Percentiles rank a stretch among this genome's conserved stretches.
Evolutionary conservation across 2,888 invertebrate species (phyloP).

Genomic region (Sphecodes monilicornis): DNA sequence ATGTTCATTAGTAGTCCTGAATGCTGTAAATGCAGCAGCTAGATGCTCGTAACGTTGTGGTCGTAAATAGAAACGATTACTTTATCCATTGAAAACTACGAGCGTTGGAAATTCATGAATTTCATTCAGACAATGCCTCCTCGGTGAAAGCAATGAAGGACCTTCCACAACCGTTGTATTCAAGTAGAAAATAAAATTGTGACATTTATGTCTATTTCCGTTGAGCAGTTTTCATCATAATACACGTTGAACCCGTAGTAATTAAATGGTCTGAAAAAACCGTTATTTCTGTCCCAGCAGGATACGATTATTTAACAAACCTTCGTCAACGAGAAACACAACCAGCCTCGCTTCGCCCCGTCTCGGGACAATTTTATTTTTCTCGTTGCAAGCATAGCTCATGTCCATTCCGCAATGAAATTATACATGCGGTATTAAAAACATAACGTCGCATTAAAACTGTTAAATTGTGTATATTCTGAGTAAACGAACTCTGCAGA

Average conservation of each 20-base stretch:
- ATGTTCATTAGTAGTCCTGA: background rate
- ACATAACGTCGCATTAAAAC: slow-evolving; percentile 25
- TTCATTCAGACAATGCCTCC: background rate
- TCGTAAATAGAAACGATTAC: background rate
- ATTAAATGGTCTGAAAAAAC: slow-evolving; percentile 12
- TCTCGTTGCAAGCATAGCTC: background rate
- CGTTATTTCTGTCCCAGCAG: slow-evolving; percentile 2
- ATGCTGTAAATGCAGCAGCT: background rate
- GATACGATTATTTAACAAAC: slow-evolving; percentile 35
- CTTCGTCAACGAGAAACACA: slow-evolving; percentile 16
- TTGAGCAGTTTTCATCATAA: background rate
- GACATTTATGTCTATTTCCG: slow-evolving; percentile 14
- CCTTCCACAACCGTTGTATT: background rate
- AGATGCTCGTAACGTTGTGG: background rate
- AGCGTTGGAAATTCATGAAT: background rate
- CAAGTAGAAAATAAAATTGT: slow-evolving; percentile 8
- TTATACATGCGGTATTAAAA: slow-evolving; percentile 30
- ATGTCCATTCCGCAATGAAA: slow-evolving; percentile 25
- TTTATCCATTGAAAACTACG: background rate
- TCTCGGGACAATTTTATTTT: background rate
- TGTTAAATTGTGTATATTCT: no score
- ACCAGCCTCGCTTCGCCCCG: background rate
- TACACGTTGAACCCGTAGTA: background rate
- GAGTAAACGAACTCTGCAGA: no score
- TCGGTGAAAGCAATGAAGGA: background rate